Base-by-base conservation (phyloP, 1,140 invertebrate genomes). In the Trichonephila clavata region DNA sequence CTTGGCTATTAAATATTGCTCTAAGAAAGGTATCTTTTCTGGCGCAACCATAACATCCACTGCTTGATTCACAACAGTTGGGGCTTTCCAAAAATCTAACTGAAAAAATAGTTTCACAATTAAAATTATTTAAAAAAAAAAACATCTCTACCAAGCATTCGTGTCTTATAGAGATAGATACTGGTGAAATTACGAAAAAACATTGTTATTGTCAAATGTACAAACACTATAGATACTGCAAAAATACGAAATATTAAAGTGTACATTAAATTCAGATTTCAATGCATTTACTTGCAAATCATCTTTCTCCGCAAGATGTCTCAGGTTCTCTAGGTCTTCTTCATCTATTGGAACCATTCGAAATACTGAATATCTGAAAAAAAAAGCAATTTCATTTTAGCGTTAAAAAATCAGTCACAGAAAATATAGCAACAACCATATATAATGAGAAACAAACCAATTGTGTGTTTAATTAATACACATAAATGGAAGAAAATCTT, bases 1-100 rank as follows among this genome's bases (percentile, higher is more conserved):
- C 89, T 96, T 96, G 13, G 97, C 96, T 71, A 96, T 96, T 1
- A 98, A 95, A 89, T 97, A 97, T 57, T 97, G 96, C 95, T 97
- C 97, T 0, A 98, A 96, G 77, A 97, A 97, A 0, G 95, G 95
- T 4, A 97, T 94, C 65, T 97, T 95, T 63, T 97, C 96, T 14
- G 97, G 97, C 3, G 97, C 97, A 27, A 98, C 96, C 39, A 98
- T 96, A 1, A 98, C 95, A 95, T 98, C 97, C 0, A 97, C 97
- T 27, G 97, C 96, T 61, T 97, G 96, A 94, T 97, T 97, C 6
- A 95, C 92, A 61, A 94, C 94, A 14, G 95, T 95, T 0, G 96
- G 96, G 20, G 95, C 95, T 20, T 96, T 96, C 97, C 96, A 97
- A 94, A 97, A 97, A 95, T 96, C 95, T 18, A 96, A 81, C 95